A percentile compares a stretch with the other conserved stretches of the same genome.
These are phyloP conservation scores for Ageneiosus marmoratus DNA, from an alignment of 2,113 vertebrate genomes.

Conservation along the genomic window DNA sequence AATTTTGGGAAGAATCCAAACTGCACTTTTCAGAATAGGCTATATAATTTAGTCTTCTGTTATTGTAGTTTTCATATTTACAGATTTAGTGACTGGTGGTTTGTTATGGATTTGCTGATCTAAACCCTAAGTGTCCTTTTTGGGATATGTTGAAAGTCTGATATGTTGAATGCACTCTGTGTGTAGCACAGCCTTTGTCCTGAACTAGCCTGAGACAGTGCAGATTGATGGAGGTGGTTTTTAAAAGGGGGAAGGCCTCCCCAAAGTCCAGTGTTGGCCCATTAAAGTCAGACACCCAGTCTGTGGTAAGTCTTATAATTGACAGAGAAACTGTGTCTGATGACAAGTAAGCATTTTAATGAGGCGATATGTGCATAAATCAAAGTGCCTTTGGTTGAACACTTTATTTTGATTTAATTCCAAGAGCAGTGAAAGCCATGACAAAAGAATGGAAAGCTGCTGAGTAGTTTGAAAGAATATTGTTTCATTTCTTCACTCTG, in stretches of 20 bases:
- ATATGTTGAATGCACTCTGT: slow-evolving; percentile 12
- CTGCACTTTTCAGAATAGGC: background rate
- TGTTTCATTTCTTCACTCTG: slow-evolving; percentile 57
- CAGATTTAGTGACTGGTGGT: background rate
- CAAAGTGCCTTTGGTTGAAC: slow-evolving; percentile 39
- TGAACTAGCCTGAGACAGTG: slow-evolving; percentile 19
- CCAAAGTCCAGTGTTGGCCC: slow-evolving; percentile 47
- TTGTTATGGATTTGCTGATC: background rate
- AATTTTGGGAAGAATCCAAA: background rate
- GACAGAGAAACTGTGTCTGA: slow-evolving; percentile 43
- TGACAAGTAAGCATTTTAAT: slow-evolving; percentile 58
- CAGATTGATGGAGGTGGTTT: slow-evolving; percentile 36
- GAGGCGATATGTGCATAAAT: slow-evolving; percentile 54
- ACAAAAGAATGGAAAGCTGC: slow-evolving; percentile 41
- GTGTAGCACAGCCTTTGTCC: background rate
- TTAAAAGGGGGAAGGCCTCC: slow-evolving; percentile 45
- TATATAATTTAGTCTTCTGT: background rate
- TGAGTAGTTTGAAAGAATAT: slow-evolving; percentile 37
- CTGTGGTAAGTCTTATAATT: slow-evolving; percentile 48
- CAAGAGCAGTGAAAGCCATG: slow-evolving; percentile 20
- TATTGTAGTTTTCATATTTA: background rate
- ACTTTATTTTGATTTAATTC: slow-evolving; percentile 38
- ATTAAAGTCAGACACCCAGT: slow-evolving; percentile 52
- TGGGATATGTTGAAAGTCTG: background rate
- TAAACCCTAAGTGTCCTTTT: background rate